Evolutionary conservation across 2,797 vertebrate species (phyloP), one percentile per base, ranked within the genome.

Genomic region (Sylvia borin): DNA sequence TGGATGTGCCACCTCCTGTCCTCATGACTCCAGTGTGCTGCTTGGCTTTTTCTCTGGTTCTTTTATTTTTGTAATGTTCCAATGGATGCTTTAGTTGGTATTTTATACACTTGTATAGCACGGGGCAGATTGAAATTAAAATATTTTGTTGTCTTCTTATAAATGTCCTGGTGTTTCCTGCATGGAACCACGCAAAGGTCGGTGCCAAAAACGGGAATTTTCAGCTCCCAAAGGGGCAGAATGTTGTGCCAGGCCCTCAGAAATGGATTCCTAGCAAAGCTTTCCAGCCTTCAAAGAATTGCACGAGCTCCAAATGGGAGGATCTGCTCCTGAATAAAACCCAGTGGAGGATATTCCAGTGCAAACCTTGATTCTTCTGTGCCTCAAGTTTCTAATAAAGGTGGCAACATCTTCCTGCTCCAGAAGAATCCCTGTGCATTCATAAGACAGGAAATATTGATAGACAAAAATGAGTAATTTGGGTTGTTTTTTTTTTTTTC

Each of bases 41-140:
- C 71, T 92, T 91, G 91, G 71, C 91, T 60, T 38, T 90, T 77
- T 88, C 65, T n/a, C 74, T 81, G 53, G 40, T 66, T 25, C 42
- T 36, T 26, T 47, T 57, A 19, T 74, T 77, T 88, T 90, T 72
- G 22, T 16, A 53, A 88, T 61, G 91, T 91, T 91, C 54, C 48
- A 47, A 82, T 77, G 91, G 91, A 91, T 91, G 78, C 91, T 95
- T 95, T 94, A n/a, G 78, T 61, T 96, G 68, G 50, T 83, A 83
- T 96, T 96, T 97, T 97, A 77, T 96, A 96, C 87, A 67, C 81
- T 92, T 97, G 92, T 94, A 87, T 82, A 95, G 88, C 91, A 96
- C 88, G 72, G 88, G 72, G 61, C 84, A 65, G 94, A 95, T 95
- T 88, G 90, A 94, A 95, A 96, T 97, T 96, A 96, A 97, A 97